Percentiles rank a stretch among this genome's conserved stretches.
Conservation (phyloP, 2,888 invertebrate species). For the Dendrolimus pini region DNA sequence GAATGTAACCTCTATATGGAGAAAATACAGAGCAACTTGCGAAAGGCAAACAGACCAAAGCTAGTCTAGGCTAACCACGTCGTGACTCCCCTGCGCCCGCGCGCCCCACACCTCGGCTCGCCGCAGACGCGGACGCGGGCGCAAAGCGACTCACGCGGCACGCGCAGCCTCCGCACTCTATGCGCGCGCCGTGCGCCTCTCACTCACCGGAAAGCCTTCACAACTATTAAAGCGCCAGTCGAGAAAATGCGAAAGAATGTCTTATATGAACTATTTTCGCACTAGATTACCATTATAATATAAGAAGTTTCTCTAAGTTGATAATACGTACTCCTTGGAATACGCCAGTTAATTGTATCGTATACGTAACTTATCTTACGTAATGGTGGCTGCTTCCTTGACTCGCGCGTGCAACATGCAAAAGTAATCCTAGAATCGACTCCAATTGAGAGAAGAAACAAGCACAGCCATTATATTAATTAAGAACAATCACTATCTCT, state of each 20-base stretch:
- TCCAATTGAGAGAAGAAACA: too few relatives aligned
- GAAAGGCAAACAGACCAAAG: conserved; percentile 25
- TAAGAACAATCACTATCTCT: too few relatives aligned
- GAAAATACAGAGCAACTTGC: conserved; percentile 28
- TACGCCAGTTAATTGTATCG: too few relatives aligned
- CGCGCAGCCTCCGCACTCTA: conserved; percentile 25
- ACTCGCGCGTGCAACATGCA: too few relatives aligned
- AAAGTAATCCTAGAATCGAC: too few relatives aligned
- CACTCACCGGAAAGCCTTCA: conserved; percentile 51
- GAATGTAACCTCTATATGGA: conserved; percentile 9
- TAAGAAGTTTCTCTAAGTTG: too few relatives aligned
- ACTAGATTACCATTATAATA: too few relatives aligned
- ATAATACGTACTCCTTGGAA: too few relatives aligned
- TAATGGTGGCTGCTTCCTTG: too few relatives aligned
- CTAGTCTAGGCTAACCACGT: conserved; percentile 67
- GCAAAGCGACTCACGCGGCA: conserved; percentile 25
- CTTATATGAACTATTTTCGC: too few relatives aligned
- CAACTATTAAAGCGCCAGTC: conserved; percentile 8
- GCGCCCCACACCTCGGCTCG: conserved; percentile 18
- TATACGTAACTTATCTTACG: too few relatives aligned
- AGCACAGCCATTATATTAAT: too few relatives aligned
- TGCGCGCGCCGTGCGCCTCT: conserved; percentile 17
- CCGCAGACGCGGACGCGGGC: conserved; percentile 15
- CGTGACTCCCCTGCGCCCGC: conserved; percentile 44
- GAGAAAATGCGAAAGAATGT: not conserved